These are phyloP conservation scores for Spodoptera exigua DNA, from an alignment of 2,888 invertebrate species.

Conservation along the genomic window DNA sequence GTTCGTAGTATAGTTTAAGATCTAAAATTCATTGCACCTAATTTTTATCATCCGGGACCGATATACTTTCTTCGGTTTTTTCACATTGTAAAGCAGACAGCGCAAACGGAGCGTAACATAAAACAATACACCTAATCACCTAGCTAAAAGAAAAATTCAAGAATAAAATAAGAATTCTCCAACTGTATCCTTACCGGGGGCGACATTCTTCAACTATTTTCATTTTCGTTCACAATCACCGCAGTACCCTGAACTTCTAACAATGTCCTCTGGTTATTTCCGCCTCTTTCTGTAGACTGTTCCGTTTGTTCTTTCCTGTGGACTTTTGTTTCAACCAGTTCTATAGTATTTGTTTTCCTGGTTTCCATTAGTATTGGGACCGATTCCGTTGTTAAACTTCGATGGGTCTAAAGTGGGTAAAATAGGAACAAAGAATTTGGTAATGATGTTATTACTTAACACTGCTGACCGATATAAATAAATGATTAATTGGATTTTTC, in stretches of 20 bases:
- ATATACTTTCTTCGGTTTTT: too few species aligned
- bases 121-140: not conserved
- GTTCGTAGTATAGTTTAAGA: too few species aligned
- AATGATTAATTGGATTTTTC: too few species aligned
- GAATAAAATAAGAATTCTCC: not conserved
- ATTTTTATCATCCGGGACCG: too few species aligned
- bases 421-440: not conserved
- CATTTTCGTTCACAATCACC: constrained; percentile 30
- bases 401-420: constrained; percentile 3
- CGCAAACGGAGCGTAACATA: too few species aligned
- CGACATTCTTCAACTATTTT: constrained; percentile 30
- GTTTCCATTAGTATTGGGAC: constrained; percentile 38
- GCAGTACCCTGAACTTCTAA: constrained; percentile 30
- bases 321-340: constrained; percentile 48
- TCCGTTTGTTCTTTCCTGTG: constrained; percentile 44
- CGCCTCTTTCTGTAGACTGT: constrained; percentile 22
- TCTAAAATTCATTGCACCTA: too few species aligned
- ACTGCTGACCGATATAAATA: too few species aligned
- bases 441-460: too few species aligned
- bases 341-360: constrained; percentile 40
- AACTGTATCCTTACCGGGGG: not conserved
- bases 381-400: constrained; percentile 19
- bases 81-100: too few species aligned
- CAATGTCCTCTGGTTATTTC: constrained; percentile 45
- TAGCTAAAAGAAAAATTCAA: not conserved